Evolutionary conservation across 1,140 invertebrate species (phyloP).

Genomic region (Tribolium castaneum): DNA sequence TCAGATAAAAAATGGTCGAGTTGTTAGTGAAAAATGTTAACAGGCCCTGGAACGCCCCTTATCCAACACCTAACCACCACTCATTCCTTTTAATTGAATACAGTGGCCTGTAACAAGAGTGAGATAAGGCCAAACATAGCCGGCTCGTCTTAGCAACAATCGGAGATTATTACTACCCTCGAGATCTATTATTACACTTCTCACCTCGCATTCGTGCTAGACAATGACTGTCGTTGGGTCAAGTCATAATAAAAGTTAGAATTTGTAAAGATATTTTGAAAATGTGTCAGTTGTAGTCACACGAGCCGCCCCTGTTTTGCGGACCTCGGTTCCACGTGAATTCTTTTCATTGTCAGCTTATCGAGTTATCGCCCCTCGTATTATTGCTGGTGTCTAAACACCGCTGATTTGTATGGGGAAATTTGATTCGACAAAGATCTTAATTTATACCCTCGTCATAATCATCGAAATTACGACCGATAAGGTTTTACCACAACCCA

Average conservation of each 20-base stretch:
- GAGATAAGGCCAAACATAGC: slow-evolving; percentile 32
- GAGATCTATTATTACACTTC: not conserved
- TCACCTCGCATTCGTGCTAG: not conserved
- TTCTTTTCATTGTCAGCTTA: slow-evolving; percentile 55
- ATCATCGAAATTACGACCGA: slow-evolving; percentile 3
- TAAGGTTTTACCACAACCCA: not conserved
- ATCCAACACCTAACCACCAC: slow-evolving; percentile 56
- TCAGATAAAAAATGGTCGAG: slow-evolving; percentile 47
- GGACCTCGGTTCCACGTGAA: slow-evolving; percentile 44
- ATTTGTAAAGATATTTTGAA: not conserved
- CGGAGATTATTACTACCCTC: not conserved
- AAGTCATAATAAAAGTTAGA: not conserved
- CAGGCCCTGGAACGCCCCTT: slow-evolving; percentile 51
- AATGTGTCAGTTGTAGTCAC: not conserved
- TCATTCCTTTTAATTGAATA: slow-evolving; percentile 59
- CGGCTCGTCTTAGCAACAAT: not conserved
- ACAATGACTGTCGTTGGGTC: not conserved
- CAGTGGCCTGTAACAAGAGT: slow-evolving; percentile 46
- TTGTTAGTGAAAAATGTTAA: slow-evolving; percentile 55
- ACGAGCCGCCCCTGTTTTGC: slow-evolving; percentile 14
- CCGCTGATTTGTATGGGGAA: slow-evolving; percentile 53
- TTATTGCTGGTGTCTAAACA: slow-evolving; percentile 58
- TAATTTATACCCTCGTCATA: slow-evolving; percentile 47
- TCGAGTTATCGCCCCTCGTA: slow-evolving; percentile 57
- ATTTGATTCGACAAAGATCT: slow-evolving; percentile 55